These are phyloP conservation scores for Odontamblyopus lacepedii DNA, from an alignment of 2,797 vertebrate genomes.

Conservation along the genomic window DNA sequence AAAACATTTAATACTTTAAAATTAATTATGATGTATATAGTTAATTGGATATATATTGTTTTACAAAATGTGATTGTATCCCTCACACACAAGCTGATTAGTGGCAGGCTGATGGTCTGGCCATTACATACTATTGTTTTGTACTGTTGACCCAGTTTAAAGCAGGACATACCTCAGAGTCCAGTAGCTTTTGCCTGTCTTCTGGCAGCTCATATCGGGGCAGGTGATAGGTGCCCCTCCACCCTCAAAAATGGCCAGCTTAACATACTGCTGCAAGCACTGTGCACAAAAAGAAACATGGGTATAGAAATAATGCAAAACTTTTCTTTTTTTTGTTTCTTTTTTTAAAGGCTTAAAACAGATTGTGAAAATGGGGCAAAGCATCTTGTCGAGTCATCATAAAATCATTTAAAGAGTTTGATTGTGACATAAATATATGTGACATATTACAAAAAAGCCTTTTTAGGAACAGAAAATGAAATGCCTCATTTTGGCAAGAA, in stretches of 20 bases:
- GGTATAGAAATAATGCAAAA: constrained; percentile 17
- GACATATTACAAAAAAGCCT: constrained; percentile 36
- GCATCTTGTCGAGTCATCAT: constrained; percentile 10
- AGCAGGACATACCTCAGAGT: constrained; percentile 86
- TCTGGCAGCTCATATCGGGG: constrained; percentile 88
- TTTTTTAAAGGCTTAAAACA: background rate
- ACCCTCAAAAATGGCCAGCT: constrained; percentile 87
- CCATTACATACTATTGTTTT: background rate
- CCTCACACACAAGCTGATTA: background rate
- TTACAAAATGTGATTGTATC: background rate
- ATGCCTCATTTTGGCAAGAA: constrained; percentile 15
- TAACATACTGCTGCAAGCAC: constrained; percentile 93
- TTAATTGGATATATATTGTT: background rate
- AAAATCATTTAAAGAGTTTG: constrained; percentile 29
- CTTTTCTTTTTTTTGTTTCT: no score
- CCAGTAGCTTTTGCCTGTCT: constrained; percentile 83
- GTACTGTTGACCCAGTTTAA: constrained; percentile 18
- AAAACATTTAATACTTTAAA: background rate
- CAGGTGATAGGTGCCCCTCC: constrained; percentile 92
- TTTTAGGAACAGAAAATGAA: constrained; percentile 50
- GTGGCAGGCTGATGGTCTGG: background rate
- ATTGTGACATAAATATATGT: constrained; percentile 16
- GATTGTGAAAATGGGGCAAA: constrained; percentile 19
- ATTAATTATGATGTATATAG: no score
- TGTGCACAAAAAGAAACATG: constrained; percentile 57